phyloP scores from a whole-genome alignment of 2,888 invertebrate genomes.

The Hylaea fasciaria region DNA sequence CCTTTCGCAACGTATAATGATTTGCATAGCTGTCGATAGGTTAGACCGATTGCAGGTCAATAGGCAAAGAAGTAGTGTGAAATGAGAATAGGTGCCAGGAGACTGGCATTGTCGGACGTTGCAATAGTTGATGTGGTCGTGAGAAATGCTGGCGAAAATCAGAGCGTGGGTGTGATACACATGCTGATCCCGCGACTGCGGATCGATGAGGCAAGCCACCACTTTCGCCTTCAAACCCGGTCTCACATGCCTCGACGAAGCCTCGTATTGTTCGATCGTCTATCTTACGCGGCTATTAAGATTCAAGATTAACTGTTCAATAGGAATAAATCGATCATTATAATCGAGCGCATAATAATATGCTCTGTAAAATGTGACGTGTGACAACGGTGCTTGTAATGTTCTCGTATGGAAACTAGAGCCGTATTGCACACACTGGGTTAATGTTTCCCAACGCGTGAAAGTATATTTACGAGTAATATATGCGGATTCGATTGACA shows the following conservation, averaged over 20 bases:
- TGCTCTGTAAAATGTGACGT: not conserved
- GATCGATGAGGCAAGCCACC: slow-evolving; percentile 74
- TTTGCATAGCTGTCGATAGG: slow-evolving; percentile 65
- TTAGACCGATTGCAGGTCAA: slow-evolving; percentile 52
- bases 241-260: slow-evolving; percentile 53
- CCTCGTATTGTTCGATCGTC: slow-evolving; percentile 2
- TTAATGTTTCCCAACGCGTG: slow-evolving; percentile 14
- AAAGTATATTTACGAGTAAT: not conserved
- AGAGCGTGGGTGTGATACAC: slow-evolving; percentile 80
- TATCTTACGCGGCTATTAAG: not conserved
- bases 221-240: slow-evolving; percentile 69
- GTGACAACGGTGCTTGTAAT: slow-evolving; percentile 9
- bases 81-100: slow-evolving; percentile 58
- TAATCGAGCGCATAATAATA: not conserved
- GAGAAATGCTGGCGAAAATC: slow-evolving; percentile 74
- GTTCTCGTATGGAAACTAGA: slow-evolving; percentile 27
- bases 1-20: slow-evolving; percentile 55
- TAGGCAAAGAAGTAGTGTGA: slow-evolving; percentile 68
- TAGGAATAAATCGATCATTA: not conserved
- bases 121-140: slow-evolving; percentile 72
- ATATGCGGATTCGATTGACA: slow-evolving; percentile 15
- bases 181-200: slow-evolving; percentile 67
- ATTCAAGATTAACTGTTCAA: not conserved
- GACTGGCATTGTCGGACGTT: slow-evolving; percentile 63
- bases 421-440: slow-evolving; percentile 11